Conservation (phyloP, 1,140 invertebrate species). For the Drosophila nigrodunni region DNA sequence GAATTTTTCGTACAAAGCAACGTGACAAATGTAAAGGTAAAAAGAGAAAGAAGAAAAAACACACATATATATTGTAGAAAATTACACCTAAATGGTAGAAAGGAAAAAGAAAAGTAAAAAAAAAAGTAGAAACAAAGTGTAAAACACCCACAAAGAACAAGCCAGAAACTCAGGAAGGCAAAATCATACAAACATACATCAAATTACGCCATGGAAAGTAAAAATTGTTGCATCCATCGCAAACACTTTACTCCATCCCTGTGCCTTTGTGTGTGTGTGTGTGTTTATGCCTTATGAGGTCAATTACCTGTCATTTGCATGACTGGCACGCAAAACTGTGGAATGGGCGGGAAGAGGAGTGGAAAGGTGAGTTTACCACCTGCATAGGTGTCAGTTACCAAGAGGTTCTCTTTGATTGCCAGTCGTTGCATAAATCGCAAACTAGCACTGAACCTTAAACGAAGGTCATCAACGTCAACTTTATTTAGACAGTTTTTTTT, state of each 20-base stretch:
- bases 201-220: constrained; percentile 73
- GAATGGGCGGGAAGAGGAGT: neutral
- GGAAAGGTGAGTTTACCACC: constrained; percentile 22
- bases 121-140: constrained; percentile 20
- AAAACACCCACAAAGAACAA: constrained; percentile 34
- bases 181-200: constrained; percentile 56
- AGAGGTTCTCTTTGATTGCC: constrained; percentile 35
- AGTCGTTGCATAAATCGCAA: constrained; percentile 45
- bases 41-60: constrained; percentile 50
- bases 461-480: constrained; percentile 71
- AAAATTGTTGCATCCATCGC: constrained; percentile 73
- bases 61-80: constrained; percentile 36
- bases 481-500: constrained; percentile 39
- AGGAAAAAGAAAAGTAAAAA: constrained; percentile 26
- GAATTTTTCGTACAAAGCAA: constrained; percentile 62
- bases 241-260: neutral
- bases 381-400: constrained; percentile 70
- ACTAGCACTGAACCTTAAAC: constrained; percentile 67
- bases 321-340: constrained; percentile 54
- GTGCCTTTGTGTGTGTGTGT: constrained; percentile 1
- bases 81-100: constrained; percentile 72
- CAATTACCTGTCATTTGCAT: constrained; percentile 83
- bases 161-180: constrained; percentile 14
- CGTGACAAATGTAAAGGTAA: constrained; percentile 71
- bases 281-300: constrained; percentile 65